Base-by-base conservation (phyloP, 2,797 vertebrate genomes). In the Eulemur mongoz region DNA sequence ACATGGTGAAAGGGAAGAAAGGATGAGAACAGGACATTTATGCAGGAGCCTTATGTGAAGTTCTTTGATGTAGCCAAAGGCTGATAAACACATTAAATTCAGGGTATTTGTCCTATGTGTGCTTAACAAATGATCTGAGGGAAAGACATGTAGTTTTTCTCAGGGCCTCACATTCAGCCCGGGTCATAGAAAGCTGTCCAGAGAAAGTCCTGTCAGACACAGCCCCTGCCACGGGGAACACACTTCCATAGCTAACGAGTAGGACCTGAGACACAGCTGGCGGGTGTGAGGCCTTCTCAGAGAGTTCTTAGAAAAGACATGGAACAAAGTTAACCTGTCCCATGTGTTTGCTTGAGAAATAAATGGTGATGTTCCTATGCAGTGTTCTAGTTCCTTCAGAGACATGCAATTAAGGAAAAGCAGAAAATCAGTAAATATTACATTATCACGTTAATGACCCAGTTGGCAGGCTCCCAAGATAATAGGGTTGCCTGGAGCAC, bases 371-470 rank as follows among this genome's bases (percentile, higher is more conserved):
- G 20, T 90, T 54, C 88, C 27, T 50, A 38, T 45, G 27, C 17
- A 25, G 1, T 73, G 18, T 76, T 84, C 72, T 17, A 48, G 14
- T 48, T 82, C 69, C 95, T 79, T 93, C 69, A 86, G 76, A 97
- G 23, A 50, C 75, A 30, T 40, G 23, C 88, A 93, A 95, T 84
- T 84, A 95, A 87, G 40, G 70, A 92, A 76, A 73, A 87, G 12
- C 63, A 85, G 9, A 63, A 93, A 92, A 25, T 93, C 63, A 85
- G 11, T 72, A 93, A 92, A 25, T 93, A 80, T 70, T 81, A 15
- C 3, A 61, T 97, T 86, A 81, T 91, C 22, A 95, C 73, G 57
- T 54, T 96, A 73, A 27, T 92, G 23, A 43, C 97, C 57, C 45
- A 93, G 0, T 14, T 98, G 81, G 14, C 1, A 43, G 87, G 4